These are phyloP conservation scores for Apodemus agrarius DNA, from an alignment of 2,797 vertebrate genomes.

Conservation along the genomic window DNA sequence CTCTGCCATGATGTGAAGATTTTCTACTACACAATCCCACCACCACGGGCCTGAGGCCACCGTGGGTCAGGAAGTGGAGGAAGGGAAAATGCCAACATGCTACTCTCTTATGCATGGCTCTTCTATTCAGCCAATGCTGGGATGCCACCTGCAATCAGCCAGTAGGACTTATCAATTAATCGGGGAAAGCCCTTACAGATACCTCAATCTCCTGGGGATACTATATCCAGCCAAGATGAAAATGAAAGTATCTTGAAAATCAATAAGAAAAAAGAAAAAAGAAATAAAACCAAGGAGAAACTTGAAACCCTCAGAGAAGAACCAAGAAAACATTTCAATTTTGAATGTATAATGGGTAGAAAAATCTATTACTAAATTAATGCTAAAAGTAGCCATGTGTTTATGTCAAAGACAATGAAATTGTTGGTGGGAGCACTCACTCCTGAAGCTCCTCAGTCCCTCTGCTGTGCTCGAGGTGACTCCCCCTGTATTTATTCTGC, in stretches of 20 bases:
- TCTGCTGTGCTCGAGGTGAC: background rate
- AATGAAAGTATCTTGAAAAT: conserved; percentile 25
- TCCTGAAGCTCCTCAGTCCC: background rate
- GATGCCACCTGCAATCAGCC: background rate
- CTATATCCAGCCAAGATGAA: background rate
- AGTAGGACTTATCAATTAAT: background rate
- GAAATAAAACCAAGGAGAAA: background rate
- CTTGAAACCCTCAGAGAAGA: background rate
- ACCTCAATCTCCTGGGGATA: background rate
- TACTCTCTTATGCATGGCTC: background rate
- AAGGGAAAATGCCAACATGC: background rate
- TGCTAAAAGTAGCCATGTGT: background rate
- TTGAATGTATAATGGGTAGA: background rate
- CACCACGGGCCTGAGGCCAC: background rate
- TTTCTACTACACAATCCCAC: background rate
- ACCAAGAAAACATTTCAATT: background rate
- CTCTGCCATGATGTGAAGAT: background rate
- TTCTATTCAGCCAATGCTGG: background rate
- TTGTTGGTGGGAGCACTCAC: background rate
- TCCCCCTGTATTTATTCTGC: background rate
- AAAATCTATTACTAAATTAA: background rate
- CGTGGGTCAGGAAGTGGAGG: background rate
- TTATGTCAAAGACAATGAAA: background rate
- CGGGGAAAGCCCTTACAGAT: background rate
- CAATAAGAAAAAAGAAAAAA: background rate